Conservation (phyloP, 2,888 invertebrate genomes). For the Cephus pulcher region DNA sequence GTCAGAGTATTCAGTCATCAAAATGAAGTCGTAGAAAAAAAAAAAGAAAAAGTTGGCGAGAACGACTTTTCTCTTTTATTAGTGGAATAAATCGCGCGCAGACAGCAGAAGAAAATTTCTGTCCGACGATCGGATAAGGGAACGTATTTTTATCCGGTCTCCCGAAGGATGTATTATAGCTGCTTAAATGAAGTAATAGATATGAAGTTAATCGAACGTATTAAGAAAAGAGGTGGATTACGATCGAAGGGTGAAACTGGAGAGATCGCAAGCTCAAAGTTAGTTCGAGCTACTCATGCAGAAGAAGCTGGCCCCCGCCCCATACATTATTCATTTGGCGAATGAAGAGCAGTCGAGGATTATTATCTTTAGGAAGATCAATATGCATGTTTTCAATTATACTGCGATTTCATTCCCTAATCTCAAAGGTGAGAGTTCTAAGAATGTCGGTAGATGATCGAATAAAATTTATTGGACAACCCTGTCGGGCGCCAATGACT, state of each 20-base stretch:
- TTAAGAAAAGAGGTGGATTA: neutral
- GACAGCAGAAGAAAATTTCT: neutral
- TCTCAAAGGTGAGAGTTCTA: too few relatives aligned
- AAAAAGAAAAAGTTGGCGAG: neutral
- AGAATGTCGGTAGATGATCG: too few relatives aligned
- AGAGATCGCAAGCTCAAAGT: constrained; percentile 31
- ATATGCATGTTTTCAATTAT: too few relatives aligned
- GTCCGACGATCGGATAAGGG: neutral
- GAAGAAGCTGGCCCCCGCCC: constrained; percentile 22
- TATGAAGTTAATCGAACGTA: neutral
- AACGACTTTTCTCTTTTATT: neutral
- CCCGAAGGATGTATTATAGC: neutral
- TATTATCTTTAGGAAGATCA: too few relatives aligned
- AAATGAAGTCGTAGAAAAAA: neutral
- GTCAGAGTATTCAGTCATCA: neutral
- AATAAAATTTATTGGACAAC: neutral
- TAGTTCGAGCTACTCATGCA: constrained; percentile 37
- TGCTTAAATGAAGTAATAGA: neutral
- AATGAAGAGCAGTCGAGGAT: constrained; percentile 2
- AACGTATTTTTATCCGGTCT: too few relatives aligned
- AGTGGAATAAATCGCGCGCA: neutral
- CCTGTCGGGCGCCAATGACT: too few relatives aligned
- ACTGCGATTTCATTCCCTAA: too few relatives aligned
- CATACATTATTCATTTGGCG: constrained; percentile 48
- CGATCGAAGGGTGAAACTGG: neutral